Conservation (phyloP, 2,113 vertebrate species). For the Lates calcarifer region DNA sequence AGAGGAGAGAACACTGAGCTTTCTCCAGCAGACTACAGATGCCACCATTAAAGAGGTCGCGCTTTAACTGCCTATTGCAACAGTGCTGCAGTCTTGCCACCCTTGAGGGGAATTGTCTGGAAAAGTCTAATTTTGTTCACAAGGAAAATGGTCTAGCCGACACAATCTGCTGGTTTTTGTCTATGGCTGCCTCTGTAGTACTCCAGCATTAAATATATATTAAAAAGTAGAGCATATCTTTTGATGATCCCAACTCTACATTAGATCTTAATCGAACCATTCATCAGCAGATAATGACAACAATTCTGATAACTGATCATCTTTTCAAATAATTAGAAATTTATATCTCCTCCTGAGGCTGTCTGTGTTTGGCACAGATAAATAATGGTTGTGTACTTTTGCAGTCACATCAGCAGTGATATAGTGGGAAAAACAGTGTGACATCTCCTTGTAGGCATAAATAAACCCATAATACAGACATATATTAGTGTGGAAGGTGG, state of each 20-base stretch:
- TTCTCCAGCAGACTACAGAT: constrained; percentile 44
- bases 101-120: not conserved
- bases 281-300: too few species aligned
- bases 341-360: not conserved
- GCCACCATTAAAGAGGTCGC: constrained; percentile 25
- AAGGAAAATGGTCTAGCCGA: not conserved
- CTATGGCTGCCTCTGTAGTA: not conserved
- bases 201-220: not conserved
- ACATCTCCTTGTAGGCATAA: not conserved
- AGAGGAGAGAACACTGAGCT: constrained; percentile 32
- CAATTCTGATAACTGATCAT: too few species aligned
- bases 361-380: too few species aligned
- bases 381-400: constrained; percentile 1
- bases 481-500: not conserved
- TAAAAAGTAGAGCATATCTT: not conserved
- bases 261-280: too few species aligned
- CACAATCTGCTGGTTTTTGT: constrained; percentile 8
- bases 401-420: not conserved
- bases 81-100: not conserved
- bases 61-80: constrained; percentile 19
- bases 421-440: not conserved
- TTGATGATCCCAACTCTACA: not conserved
- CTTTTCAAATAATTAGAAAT: not conserved
- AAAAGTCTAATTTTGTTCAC: not conserved
- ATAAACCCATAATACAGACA: not conserved